phyloP scores from a whole-genome alignment of 2,797 vertebrate genomes.

The Paguma larvata region DNA sequence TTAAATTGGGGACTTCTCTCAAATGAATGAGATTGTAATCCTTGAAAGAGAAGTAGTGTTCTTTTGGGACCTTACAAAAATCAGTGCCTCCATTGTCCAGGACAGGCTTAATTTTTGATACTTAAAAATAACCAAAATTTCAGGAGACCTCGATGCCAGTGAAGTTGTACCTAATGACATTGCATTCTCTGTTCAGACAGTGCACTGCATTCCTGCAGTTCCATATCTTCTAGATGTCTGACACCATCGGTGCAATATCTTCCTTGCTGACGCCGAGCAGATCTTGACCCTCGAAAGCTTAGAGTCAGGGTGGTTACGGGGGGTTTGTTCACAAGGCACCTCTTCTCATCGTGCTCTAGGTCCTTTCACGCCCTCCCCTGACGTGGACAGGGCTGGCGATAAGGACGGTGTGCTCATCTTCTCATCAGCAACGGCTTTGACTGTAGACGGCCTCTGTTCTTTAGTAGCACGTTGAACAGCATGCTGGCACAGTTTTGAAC shows the following conservation, averaged over 20 bases:
- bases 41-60: neutral
- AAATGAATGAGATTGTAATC: neutral
- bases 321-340: neutral
- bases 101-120: neutral
- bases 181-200: neutral
- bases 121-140: conserved; percentile 52
- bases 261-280: neutral
- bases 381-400: rapidly evolving
- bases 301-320: neutral
- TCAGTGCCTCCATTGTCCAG: neutral
- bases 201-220: neutral
- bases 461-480: neutral
- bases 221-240: neutral
- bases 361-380: neutral
- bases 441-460: neutral
- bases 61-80: neutral
- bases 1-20: conserved; percentile 13
- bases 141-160: neutral
- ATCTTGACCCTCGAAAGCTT: neutral
- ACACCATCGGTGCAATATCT: neutral
- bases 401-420: neutral
- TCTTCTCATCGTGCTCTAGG: neutral
- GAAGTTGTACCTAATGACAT: neutral
- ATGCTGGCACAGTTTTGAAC: neutral
- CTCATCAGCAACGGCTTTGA: neutral